These are phyloP conservation scores for Amblyornis subalaris DNA, from an alignment of 2,113 vertebrate genomes.

Conservation along the genomic window DNA sequence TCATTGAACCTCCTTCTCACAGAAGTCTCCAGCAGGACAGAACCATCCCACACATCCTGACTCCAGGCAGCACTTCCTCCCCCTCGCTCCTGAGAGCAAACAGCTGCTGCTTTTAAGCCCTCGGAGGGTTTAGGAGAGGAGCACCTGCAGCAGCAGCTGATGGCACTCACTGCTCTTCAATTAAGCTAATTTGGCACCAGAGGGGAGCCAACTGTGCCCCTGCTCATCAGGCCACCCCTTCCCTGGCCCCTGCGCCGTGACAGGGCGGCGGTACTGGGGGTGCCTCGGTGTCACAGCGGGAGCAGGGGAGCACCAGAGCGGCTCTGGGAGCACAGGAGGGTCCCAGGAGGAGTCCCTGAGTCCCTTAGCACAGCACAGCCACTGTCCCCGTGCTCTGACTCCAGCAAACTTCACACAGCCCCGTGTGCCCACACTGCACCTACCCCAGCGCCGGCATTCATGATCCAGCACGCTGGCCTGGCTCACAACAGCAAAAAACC, in stretches of 20 bases:
- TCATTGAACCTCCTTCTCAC: fast-evolving
- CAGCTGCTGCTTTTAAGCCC: not conserved
- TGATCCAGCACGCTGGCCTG: not conserved
- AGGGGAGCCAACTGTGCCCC: not conserved
- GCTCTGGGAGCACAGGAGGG: not conserved
- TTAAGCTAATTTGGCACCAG: not conserved
- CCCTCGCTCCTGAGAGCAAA: fast-evolving
- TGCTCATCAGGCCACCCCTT: fast-evolving
- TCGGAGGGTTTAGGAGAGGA: not conserved
- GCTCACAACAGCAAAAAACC: not conserved
- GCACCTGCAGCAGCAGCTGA: conserved; percentile 18
- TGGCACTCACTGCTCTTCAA: not conserved
- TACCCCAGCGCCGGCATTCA: fast-evolving
- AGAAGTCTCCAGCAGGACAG: not conserved
- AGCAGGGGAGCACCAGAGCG: not conserved
- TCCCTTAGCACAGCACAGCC: not conserved
- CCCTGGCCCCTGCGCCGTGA: fast-evolving
- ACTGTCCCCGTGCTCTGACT: not conserved
- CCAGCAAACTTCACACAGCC: not conserved
- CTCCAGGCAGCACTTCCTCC: fast-evolving
- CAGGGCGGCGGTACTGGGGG: fast-evolving
- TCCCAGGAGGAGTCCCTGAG: fast-evolving
- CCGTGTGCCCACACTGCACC: fast-evolving
- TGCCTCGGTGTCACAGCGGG: fast-evolving
- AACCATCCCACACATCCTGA: fast-evolving